Conservation (phyloP, 2,888 invertebrate genomes). For the Caenorhabditis japonica region DNA sequence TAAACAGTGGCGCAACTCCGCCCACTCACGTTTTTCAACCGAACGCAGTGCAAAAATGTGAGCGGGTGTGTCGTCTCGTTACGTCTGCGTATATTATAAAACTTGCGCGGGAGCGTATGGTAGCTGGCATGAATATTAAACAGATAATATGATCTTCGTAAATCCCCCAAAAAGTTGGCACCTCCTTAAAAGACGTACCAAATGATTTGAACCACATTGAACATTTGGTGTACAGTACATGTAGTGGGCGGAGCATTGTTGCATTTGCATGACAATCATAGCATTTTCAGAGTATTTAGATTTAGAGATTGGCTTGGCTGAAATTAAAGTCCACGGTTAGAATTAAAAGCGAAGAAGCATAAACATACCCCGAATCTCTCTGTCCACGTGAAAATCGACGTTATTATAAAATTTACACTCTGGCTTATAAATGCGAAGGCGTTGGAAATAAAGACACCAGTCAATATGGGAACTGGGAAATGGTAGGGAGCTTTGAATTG, state of each 20-base stretch:
- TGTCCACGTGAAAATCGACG: conserved; percentile 26
- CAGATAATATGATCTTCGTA: no score
- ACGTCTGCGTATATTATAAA: no score
- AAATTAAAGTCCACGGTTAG: no score
- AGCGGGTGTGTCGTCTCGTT: no score
- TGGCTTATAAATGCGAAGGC: conserved; percentile 48
- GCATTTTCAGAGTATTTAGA: conserved; percentile 5
- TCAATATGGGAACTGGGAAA: conserved; percentile 41
- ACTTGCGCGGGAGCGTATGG: no score
- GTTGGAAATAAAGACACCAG: conserved; percentile 51
- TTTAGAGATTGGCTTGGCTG: conserved; percentile 21
- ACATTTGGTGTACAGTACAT: conserved; percentile 48
- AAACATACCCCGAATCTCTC: conserved; percentile 24
- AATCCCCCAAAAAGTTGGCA: no score
- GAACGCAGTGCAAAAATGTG: no score
- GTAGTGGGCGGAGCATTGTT: conserved; percentile 44
- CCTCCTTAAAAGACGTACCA: conserved; percentile 13
- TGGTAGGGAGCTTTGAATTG: conserved; percentile 10
- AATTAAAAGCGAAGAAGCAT: conserved; percentile 2
- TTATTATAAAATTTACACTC: conserved; percentile 53
- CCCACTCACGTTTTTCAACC: no score
- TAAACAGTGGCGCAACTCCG: no score
- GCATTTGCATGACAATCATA: conserved; percentile 27
- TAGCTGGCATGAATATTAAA: no score
- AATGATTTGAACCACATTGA: conserved; percentile 31